A percentile compares a stretch with the other conserved stretches of the same genome.
These are phyloP conservation scores for Leguminivora glycinivorella DNA, from an alignment of 1,140 invertebrate genomes.

Conservation along the genomic window DNA sequence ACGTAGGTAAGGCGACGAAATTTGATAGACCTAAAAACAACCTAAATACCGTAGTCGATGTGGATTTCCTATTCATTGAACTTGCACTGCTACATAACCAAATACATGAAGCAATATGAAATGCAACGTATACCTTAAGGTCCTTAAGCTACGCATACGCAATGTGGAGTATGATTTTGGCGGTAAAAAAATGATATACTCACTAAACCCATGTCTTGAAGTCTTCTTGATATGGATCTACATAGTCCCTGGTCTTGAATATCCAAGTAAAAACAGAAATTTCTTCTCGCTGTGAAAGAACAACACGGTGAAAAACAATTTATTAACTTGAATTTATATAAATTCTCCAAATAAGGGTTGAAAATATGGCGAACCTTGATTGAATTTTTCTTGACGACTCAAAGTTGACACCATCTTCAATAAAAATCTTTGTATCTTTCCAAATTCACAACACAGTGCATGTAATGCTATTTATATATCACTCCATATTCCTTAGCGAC, in stretches of 20 bases:
- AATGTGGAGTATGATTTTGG: slow-evolving; percentile 46
- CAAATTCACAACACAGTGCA: not conserved
- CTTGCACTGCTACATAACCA: slow-evolving; percentile 51
- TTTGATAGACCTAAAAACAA: slow-evolving; percentile 37
- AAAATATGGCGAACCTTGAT: slow-evolving; percentile 60
- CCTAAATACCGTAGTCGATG: slow-evolving; percentile 16
- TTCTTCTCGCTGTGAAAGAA: slow-evolving; percentile 67
- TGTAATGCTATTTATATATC: slow-evolving; percentile 15
- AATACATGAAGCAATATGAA: slow-evolving; percentile 45
- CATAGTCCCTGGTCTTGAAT: slow-evolving; percentile 83
- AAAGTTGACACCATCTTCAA: slow-evolving; percentile 68
- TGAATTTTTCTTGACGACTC: slow-evolving; percentile 69
- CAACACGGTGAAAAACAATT: slow-evolving; percentile 16
- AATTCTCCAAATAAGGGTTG: slow-evolving; percentile 20
- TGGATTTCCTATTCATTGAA: slow-evolving; percentile 36
- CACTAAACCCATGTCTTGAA: slow-evolving; percentile 84
- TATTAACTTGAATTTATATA: not conserved
- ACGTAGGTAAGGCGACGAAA: slow-evolving; percentile 53
- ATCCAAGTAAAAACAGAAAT: slow-evolving; percentile 85
- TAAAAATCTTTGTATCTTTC: slow-evolving; percentile 27
- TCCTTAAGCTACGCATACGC: slow-evolving; percentile 29
- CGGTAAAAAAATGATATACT: slow-evolving; percentile 69
- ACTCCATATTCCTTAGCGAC: slow-evolving; percentile 32
- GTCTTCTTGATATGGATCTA: slow-evolving; percentile 81
- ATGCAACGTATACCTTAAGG: slow-evolving; percentile 33